These are phyloP conservation scores for Nothocercus nigrocapillus DNA, from an alignment of 2,113 vertebrate genomes.

Conservation along the genomic window DNA sequence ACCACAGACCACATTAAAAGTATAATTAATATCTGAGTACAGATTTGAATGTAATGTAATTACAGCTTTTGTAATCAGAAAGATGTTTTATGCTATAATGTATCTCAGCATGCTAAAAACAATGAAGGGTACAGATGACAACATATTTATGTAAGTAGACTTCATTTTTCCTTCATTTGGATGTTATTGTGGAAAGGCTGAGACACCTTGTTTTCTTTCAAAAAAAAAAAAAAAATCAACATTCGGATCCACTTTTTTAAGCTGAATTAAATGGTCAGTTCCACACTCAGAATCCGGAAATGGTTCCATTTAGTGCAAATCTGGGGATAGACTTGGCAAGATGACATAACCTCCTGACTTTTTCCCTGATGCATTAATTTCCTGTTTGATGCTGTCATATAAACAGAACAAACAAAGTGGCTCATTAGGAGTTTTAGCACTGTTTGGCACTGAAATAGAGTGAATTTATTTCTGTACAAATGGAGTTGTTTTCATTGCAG, in stretches of 20 bases:
- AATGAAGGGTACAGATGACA: not conserved
- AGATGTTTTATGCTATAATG: not conserved
- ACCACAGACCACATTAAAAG: not conserved
- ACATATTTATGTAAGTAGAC: not conserved
- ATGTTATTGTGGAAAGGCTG: not conserved
- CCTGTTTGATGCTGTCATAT: slow-evolving; percentile 17
- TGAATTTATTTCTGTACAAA: not conserved
- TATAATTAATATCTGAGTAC: not conserved
- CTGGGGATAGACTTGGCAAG: not conserved
- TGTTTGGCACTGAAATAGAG: not conserved
- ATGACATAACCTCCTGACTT: not conserved
- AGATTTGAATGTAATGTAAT: not conserved
- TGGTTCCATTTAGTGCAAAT: not conserved
- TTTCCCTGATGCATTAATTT: not conserved
- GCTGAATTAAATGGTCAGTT: not conserved
- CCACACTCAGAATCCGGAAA: not conserved
- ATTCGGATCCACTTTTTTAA: not conserved
- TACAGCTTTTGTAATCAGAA: not conserved
- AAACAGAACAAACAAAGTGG: not conserved
- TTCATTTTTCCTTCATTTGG: not conserved
- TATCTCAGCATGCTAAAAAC: not conserved
- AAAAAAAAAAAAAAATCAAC: not conserved
- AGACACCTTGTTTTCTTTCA: not conserved
- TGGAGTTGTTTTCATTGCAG: not conserved
- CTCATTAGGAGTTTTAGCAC: slow-evolving; percentile 31